These are phyloP conservation scores for Crotalus helleri DNA, from an alignment of 2,113 vertebrate species.

Conservation along the genomic window DNA sequence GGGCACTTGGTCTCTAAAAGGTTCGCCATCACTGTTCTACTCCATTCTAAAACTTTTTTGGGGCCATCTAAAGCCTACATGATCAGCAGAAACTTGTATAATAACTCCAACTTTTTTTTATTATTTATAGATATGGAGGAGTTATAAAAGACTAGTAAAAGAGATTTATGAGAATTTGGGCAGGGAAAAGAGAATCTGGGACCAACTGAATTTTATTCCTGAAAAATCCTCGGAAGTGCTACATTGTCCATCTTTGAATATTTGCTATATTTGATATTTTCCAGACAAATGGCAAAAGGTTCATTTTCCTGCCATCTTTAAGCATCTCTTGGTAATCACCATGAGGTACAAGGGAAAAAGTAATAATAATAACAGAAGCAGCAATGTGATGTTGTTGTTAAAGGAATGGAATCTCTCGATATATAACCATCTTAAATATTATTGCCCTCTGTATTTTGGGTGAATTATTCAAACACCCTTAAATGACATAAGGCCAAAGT, in stretches of 20 bases:
- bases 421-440: neutral
- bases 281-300: neutral
- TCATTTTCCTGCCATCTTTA: neutral
- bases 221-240: neutral
- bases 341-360: neutral
- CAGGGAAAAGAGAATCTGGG: neutral
- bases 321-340: neutral
- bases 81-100: neutral
- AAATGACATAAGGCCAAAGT: conserved; percentile 32
- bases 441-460: conserved; percentile 9
- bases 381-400: neutral
- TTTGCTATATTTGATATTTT: neutral
- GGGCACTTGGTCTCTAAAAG: too few relatives aligned
- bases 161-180: neutral
- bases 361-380: neutral
- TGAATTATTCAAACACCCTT: conserved; percentile 33
- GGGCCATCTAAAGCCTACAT: neutral
- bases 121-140: neutral
- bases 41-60: neutral
- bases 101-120: neutral
- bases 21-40: too few relatives aligned
- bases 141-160: neutral
- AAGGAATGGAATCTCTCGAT: conserved; percentile 7
- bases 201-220: neutral
- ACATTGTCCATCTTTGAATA: neutral